phyloP scores from a whole-genome alignment of 1,140 invertebrate species.

The Colletes gigas region DNA sequence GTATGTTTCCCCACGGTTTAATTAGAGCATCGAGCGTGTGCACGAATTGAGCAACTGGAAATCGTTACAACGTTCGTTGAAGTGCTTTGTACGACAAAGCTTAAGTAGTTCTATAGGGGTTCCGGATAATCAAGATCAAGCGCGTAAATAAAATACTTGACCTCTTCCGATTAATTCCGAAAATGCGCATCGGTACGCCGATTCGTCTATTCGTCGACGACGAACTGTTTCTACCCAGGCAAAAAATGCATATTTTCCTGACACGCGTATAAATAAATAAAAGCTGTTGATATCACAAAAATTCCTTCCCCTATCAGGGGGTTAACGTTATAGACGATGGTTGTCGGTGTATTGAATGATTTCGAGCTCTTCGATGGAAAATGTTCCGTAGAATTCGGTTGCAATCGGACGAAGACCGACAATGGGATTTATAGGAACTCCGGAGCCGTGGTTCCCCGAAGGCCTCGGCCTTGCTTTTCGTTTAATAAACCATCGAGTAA shows the following conservation, averaged over 20 bases:
- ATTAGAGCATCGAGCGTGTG: background rate
- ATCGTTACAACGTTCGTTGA: background rate
- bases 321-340: too few species aligned
- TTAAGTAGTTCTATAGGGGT: background rate
- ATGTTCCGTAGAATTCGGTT: background rate
- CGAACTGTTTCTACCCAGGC: too few species aligned
- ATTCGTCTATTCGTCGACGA: too few species aligned
- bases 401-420: background rate
- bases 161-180: background rate
- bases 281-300: too few species aligned
- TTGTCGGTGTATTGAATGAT: too few species aligned
- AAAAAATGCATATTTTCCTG: too few species aligned
- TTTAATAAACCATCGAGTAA: background rate
- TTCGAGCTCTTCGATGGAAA: background rate
- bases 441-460: background rate
- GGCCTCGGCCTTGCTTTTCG: background rate
- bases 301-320: too few species aligned
- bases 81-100: background rate
- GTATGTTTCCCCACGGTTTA: too few species aligned
- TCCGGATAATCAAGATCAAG: conserved; percentile 18
- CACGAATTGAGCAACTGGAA: background rate
- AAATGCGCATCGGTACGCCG: background rate
- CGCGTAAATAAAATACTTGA: background rate
- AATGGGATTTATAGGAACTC: background rate
- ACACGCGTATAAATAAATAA: too few species aligned